Evolutionary conservation across 2,113 vertebrate species (phyloP).

Genomic region (Calidris pygmaea): DNA sequence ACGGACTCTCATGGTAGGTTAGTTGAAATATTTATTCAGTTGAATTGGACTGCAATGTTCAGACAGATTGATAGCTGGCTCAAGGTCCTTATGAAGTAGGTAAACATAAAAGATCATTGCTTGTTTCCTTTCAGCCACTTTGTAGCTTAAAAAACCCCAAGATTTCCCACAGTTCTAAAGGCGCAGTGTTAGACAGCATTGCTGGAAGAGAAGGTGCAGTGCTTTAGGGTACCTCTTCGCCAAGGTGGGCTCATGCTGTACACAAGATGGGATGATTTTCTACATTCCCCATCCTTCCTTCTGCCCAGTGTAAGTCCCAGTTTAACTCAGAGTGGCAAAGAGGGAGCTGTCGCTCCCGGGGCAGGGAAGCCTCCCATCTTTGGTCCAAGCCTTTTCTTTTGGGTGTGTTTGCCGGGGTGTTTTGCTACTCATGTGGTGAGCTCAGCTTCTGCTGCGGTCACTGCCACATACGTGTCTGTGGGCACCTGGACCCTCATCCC

Average conservation of each 20-base stretch:
- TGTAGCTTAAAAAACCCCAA: background rate
- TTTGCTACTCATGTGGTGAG: background rate
- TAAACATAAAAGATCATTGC: background rate
- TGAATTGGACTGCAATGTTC: background rate
- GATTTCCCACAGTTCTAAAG: background rate
- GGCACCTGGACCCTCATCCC: background rate
- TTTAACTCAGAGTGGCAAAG: background rate
- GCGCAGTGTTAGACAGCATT: background rate
- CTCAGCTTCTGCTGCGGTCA: background rate
- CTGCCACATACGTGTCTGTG: fast-evolving
- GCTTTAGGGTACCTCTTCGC: background rate
- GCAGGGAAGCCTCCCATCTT: background rate
- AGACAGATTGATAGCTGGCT: background rate
- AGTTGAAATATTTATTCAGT: background rate
- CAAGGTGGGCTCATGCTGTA: too few species aligned
- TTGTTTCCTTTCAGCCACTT: background rate
- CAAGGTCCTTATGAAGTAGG: background rate
- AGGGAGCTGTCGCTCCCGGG: background rate
- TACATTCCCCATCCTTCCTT: fast-evolving
- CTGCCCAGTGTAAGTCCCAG: background rate
- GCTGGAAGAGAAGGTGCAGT: background rate
- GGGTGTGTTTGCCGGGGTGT: fast-evolving
- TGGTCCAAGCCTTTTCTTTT: background rate
- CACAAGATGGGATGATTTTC: background rate
- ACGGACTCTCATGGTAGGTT: background rate